These are phyloP conservation scores for Corvus cornix DNA, from an alignment of 2,113 vertebrate species.

Conservation along the genomic window DNA sequence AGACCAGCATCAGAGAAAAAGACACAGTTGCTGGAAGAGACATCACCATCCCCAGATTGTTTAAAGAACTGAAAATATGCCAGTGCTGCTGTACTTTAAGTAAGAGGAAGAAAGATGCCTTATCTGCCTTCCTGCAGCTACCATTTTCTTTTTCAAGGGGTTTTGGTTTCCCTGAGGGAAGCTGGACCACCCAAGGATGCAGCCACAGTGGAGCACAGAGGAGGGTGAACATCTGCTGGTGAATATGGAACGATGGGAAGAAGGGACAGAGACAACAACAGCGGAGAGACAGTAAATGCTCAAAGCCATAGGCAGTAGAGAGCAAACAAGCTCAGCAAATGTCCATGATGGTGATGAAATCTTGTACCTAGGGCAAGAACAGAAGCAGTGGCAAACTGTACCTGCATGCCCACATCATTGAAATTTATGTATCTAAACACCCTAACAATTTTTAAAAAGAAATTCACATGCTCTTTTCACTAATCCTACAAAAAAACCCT, in stretches of 20 bases:
- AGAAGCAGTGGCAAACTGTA: neutral
- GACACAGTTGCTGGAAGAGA: neutral
- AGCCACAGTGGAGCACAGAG: neutral
- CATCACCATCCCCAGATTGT: neutral
- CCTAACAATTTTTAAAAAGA: neutral
- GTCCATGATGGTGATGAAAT: neutral
- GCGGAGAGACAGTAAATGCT: neutral
- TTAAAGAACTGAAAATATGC: neutral
- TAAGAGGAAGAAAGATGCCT: neutral
- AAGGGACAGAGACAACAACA: neutral
- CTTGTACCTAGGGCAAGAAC: neutral
- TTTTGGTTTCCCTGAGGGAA: neutral
- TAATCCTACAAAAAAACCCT: accelerated
- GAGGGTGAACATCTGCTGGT: neutral
- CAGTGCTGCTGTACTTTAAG: neutral
- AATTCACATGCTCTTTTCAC: neutral
- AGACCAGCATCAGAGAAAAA: neutral
- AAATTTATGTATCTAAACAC: neutral
- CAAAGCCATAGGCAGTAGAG: neutral
- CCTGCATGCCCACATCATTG: neutral
- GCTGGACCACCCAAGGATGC: constrained; percentile 32
- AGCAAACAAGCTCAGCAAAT: neutral
- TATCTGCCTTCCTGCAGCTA: neutral
- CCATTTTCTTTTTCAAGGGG: neutral
- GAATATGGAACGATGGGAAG: neutral